Percentiles rank a stretch among this genome's conserved stretches.
Conservation (phyloP, 2,888 invertebrate species). For the Erannis defoliaria region DNA sequence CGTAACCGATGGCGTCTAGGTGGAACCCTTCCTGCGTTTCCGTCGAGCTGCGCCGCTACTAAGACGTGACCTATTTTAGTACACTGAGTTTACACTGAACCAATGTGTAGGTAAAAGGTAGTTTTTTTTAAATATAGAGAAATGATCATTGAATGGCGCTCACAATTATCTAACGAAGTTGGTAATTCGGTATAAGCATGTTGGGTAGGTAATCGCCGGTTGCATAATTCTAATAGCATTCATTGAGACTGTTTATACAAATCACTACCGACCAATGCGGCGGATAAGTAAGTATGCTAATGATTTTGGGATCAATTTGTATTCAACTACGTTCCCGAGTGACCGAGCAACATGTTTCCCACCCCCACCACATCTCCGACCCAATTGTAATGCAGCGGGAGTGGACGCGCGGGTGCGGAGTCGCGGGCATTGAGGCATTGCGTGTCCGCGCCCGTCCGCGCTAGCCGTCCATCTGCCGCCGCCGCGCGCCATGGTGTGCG, state of each 20-base stretch:
- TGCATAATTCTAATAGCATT: slow-evolving; percentile 22
- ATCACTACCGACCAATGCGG: slow-evolving; percentile 17
- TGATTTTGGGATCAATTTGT: slow-evolving; percentile 64
- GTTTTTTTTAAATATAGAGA: not conserved
- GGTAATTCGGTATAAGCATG: not conserved
- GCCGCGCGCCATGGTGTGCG: slow-evolving; percentile 80
- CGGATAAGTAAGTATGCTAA: slow-evolving; percentile 45
- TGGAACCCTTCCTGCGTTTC: slow-evolving; percentile 49
- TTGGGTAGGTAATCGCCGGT: slow-evolving; percentile 11
- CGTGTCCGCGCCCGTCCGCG: slow-evolving; percentile 68
- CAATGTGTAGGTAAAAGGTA: not conserved
- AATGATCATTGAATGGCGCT: not conserved
- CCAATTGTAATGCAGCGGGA: slow-evolving; percentile 81
- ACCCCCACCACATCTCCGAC: slow-evolving; percentile 82
- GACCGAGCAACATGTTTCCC: slow-evolving; percentile 82
- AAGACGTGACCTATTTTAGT: slow-evolving; percentile 33
- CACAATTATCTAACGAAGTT: not conserved
- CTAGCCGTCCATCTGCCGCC: slow-evolving; percentile 65
- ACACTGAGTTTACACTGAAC: no score
- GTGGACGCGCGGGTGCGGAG: slow-evolving; percentile 57
- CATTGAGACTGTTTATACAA: slow-evolving; percentile 25
- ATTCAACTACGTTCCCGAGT: slow-evolving; percentile 78
- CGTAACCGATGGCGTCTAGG: slow-evolving; percentile 68
- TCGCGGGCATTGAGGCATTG: slow-evolving; percentile 56
- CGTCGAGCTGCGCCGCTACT: slow-evolving; percentile 23